Conservation (phyloP, 2,888 invertebrate species). For the Microplitis manilae region DNA sequence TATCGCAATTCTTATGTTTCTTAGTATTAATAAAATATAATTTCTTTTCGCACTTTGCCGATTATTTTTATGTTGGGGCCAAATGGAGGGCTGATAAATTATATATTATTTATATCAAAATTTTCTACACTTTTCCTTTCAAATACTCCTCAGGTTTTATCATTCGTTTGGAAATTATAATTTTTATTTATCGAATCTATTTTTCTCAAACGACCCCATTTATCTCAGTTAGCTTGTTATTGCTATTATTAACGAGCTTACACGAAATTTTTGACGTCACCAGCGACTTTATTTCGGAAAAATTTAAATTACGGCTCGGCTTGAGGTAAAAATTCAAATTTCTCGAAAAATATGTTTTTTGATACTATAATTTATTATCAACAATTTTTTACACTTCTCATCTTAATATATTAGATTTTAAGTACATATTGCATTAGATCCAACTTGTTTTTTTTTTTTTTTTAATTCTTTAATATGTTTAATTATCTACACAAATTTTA, state of each 20-base stretch:
- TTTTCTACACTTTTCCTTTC: not conserved
- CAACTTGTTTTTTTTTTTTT: slow-evolving; percentile 54
- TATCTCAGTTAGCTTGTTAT: not conserved
- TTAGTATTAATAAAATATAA: not conserved
- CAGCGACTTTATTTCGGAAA: too few species aligned
- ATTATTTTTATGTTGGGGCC: not conserved
- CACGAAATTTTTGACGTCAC: too few species aligned
- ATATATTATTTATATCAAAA: not conserved
- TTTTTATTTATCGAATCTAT: not conserved
- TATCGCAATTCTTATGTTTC: slow-evolving; percentile 4
- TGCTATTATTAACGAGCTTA: not conserved
- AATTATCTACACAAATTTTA: slow-evolving; percentile 62
- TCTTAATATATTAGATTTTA: not conserved
- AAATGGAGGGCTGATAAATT: not conserved
- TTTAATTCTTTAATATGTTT: slow-evolving; percentile 62
- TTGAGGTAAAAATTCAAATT: too few species aligned
- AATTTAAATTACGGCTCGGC: too few species aligned
- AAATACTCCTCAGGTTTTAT: too few species aligned
- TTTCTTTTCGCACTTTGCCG: not conserved
- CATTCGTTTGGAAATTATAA: not conserved
- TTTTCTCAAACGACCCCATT: not conserved
- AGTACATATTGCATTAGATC: not conserved
- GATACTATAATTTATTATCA: slow-evolving; percentile 65
- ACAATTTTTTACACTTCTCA: slow-evolving; percentile 52
- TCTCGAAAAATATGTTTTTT: slow-evolving; percentile 22